Evolutionary conservation across 2,888 invertebrate genomes (phyloP).

Genomic region (Acanthococcus lagerstroemiae): DNA sequence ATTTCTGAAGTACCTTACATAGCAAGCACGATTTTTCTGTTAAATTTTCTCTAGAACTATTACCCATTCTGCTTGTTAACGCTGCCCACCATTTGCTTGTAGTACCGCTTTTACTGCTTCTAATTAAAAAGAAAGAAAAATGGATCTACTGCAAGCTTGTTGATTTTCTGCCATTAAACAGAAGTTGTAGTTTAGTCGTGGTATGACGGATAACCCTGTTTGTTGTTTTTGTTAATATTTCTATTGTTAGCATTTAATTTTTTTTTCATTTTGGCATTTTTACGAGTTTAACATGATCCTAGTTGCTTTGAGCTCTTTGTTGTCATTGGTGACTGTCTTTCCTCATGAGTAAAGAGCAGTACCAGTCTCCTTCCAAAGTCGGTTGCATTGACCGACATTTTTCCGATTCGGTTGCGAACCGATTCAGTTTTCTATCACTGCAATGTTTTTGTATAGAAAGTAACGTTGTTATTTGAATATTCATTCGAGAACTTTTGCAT

Average conservation of each 20-base stretch:
- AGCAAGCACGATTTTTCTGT: slow-evolving; percentile 27
- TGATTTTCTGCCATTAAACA: slow-evolving; percentile 19
- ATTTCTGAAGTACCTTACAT: background rate
- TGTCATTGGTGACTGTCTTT: no score
- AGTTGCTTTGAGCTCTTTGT: no score
- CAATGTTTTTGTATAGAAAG: no score
- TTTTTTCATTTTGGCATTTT: background rate
- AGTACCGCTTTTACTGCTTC: slow-evolving; percentile 16
- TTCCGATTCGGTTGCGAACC: no score
- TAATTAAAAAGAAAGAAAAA: slow-evolving; percentile 11
- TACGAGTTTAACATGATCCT: no score
- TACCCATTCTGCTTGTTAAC: slow-evolving; percentile 30
- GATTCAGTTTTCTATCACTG: no score
- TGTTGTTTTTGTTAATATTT: slow-evolving; percentile 16
- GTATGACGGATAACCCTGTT: slow-evolving; percentile 31
- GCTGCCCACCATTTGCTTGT: slow-evolving; percentile 23
- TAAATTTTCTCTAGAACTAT: slow-evolving; percentile 21
- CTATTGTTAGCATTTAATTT: background rate
- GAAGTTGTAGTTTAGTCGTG: slow-evolving; percentile 24
- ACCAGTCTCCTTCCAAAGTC: no score
- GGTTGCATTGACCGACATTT: no score
- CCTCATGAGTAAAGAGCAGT: no score
- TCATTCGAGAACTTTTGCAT: no score
- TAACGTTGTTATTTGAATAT: no score
- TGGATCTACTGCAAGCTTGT: slow-evolving; percentile 19